Percentiles rank a stretch among this genome's conserved stretches.
These are phyloP conservation scores for Palythoa caribaeorum DNA, from an alignment of 92 coral and sea anemone genomes.

Conservation along the genomic window DNA sequence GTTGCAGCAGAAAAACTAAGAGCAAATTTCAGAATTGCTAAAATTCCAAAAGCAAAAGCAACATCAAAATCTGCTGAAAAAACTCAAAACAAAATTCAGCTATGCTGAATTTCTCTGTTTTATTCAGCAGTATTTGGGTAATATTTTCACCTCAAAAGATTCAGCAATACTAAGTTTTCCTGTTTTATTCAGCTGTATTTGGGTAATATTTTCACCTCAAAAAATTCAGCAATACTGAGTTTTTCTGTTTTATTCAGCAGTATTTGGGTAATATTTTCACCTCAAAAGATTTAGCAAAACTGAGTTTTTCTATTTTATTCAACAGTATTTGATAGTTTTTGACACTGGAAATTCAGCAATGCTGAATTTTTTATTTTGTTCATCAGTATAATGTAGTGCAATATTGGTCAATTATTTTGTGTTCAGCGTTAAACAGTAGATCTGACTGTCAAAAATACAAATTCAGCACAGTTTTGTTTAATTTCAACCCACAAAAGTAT, in stretches of 20 bases:
- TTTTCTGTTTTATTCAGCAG: too few relatives aligned
- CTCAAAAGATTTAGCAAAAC: not conserved
- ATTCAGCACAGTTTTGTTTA: slow-evolving; percentile 32
- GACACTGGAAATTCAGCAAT: not conserved
- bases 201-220: not conserved
- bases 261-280: not conserved
- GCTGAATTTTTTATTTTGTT: not conserved
- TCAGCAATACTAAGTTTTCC: not conserved
- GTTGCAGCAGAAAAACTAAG: not conserved
- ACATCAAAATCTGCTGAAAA: not conserved
- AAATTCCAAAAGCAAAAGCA: not conserved
- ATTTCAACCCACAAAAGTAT: slow-evolving; percentile 22
- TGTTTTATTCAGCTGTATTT: too few relatives aligned
- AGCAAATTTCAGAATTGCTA: not conserved
- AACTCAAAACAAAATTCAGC: slow-evolving; percentile 3
- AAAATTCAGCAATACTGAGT: not conserved
- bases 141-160: not conserved
- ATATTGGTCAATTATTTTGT: slow-evolving; percentile 25
- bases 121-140: too few relatives aligned
- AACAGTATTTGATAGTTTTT: not conserved
- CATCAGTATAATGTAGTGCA: not conserved
- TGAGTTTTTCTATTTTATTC: slow-evolving; percentile 13
- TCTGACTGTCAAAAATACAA: slow-evolving; percentile 32
- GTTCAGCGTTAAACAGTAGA: slow-evolving; percentile 33
- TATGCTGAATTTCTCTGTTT: not conserved